These are phyloP conservation scores for Lomographa bimaculata DNA, from an alignment of 2,888 invertebrate species.

Conservation along the genomic window DNA sequence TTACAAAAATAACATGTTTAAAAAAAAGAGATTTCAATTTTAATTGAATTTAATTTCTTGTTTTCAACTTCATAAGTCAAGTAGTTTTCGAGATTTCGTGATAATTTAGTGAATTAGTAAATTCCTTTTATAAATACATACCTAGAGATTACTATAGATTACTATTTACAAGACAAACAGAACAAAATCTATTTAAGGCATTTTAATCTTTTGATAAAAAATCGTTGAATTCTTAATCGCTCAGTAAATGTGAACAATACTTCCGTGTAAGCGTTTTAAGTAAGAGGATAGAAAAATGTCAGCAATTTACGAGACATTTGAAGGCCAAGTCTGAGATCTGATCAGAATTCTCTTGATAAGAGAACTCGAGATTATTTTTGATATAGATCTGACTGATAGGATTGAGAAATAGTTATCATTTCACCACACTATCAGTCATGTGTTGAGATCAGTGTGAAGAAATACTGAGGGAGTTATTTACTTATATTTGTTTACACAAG, in stretches of 20 bases:
- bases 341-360: conserved; percentile 1
- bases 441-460: no score
- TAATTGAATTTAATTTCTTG: no score
- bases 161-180: conserved; percentile 1
- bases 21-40: no score
- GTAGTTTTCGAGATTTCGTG: no score
- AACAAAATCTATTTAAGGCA: conserved; percentile 8
- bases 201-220: conserved; percentile 4
- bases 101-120: no score
- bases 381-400: neutral
- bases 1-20: no score
- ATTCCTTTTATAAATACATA: no score
- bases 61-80: no score
- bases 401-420: conserved; percentile 4
- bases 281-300: conserved; percentile 4
- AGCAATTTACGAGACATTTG: conserved; percentile 8
- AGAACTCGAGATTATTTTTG: conserved; percentile 3
- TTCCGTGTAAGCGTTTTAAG: conserved; percentile 10
- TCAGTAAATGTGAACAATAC: conserved; percentile 4
- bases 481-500: no score
- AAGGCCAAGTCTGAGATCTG: conserved; percentile 8
- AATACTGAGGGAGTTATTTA: no score
- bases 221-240: conserved; percentile 6
- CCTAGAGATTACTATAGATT: no score
- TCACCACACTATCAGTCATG: no score